Evolutionary conservation across 2,797 vertebrate genomes (phyloP), one percentile per base, ranked within the genome.

Genomic region (Thripadectes ignobilis): DNA sequence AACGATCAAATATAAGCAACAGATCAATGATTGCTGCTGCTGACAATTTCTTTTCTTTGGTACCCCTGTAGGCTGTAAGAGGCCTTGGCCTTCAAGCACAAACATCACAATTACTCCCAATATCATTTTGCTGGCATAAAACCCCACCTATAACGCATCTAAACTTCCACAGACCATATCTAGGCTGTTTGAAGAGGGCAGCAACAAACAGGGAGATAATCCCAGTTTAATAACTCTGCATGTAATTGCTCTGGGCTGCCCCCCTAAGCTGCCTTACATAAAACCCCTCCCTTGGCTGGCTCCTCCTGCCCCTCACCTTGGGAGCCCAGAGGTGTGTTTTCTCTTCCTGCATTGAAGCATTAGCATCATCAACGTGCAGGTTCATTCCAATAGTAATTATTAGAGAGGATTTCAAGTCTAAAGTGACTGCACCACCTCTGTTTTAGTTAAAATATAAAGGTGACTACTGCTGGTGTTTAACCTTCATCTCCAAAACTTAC

Each of bases 181-280:
- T 24, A 52, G 52, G 74, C 52, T 90, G 77, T 84, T 76, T 59
- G 65, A 88, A 63, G 63, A 92, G 21, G 34, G 67, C 18, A 93
- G 81, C 84, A 86, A 83, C 6, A 85, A 39, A 39, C 39, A 39
- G 34, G 79, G 74, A 92, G 81, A 92, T 95, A 95, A 96, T 87
- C 90, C 88, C 63, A 62, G 34, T 79, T 85, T 90, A 92, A 57
- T 90, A 88, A 92, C 82, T 69, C 26, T 26, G 61, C 52, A 61
- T 93, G 88, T 49, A 95, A 86, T 62, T 85, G 71, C 84, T 90
- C 76, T 77, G 71, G 96, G 93, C 78, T 69, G 49, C 74, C 71
- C 68, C 61, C 80, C 88, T 86, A 84, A 94, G 59, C 78, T 55
- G 75, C 5, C 0, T 94, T 83, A 83, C 45, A 22, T 39, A 79